Conservation (phyloP, 1,140 invertebrate species). For the Ceratina australensis region DNA sequence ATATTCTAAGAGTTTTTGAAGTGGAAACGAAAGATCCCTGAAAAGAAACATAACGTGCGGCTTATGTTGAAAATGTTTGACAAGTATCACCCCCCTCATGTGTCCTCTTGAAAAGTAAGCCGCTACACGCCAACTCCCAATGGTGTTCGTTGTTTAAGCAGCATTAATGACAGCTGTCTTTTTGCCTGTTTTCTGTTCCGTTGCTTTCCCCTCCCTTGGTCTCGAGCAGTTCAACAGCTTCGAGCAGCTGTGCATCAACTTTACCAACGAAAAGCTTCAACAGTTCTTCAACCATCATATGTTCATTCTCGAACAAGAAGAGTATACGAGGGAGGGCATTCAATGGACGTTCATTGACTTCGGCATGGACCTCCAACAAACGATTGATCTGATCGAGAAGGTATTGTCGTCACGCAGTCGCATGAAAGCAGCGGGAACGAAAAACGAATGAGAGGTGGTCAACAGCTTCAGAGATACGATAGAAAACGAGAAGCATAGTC, state of each 20-base stretch:
- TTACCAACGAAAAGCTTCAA: conserved; percentile 87
- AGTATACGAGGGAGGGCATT: conserved; percentile 86
- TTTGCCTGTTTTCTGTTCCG: conserved; percentile 66
- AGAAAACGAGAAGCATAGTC: not conserved
- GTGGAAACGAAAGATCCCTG: not conserved
- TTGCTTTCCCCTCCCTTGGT: conserved; percentile 49
- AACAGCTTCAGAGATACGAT: conserved; percentile 20
- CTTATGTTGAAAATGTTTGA: not conserved
- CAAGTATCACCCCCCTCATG: too few relatives aligned
- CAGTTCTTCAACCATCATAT: conserved; percentile 89
- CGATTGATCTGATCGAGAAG: conserved; percentile 88
- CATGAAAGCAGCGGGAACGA: conserved; percentile 30
- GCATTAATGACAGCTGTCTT: conserved; percentile 74
- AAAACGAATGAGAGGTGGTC: not conserved
- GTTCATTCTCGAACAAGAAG: conserved; percentile 87
- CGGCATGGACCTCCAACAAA: conserved; percentile 87
- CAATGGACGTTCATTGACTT: conserved; percentile 88
- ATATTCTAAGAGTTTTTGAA: too few relatives aligned
- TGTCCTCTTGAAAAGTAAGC: too few relatives aligned
- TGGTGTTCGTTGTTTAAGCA: conserved; percentile 28
- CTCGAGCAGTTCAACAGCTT: conserved; percentile 79
- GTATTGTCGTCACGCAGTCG: conserved; percentile 71
- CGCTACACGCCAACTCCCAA: not conserved
- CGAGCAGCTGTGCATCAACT: conserved; percentile 85
- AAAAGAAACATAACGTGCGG: conserved; percentile 4